Conservation (phyloP, 2,113 vertebrate species). For the Dasyprocta punctata region DNA sequence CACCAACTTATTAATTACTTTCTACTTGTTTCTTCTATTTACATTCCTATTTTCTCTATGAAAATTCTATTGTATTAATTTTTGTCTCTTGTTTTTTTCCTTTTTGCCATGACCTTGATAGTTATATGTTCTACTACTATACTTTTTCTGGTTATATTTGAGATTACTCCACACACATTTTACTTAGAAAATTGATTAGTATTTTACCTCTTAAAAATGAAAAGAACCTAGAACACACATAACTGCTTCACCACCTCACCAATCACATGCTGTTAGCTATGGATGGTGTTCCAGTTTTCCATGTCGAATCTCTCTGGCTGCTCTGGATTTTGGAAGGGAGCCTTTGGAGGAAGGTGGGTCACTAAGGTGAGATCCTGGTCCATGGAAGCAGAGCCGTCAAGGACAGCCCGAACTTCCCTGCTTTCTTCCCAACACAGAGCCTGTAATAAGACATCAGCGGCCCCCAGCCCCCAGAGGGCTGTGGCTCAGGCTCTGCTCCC, state of each 20-base stretch:
- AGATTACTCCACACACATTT: background rate
- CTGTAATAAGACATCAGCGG: background rate
- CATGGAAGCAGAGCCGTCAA: background rate
- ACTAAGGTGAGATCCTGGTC: background rate
- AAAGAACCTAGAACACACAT: background rate
- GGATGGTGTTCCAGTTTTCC: background rate
- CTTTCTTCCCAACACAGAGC: background rate
- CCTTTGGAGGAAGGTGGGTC: background rate
- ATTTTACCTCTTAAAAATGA: background rate
- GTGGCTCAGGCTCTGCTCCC: background rate
- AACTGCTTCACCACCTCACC: background rate
- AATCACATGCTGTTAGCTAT: background rate
- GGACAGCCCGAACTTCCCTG: background rate
- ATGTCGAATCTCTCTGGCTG: background rate
- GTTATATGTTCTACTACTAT: background rate
- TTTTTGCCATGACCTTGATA: background rate
- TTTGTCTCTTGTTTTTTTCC: background rate
- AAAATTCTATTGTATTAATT: background rate
- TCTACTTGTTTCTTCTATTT: background rate
- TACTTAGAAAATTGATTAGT: background rate
- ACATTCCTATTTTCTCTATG: background rate
- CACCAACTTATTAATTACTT: background rate
- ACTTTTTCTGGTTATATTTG: background rate
- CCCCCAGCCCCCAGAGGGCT: background rate
- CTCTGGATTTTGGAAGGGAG: background rate